Percentiles rank a stretch among this genome's conserved stretches.
phyloP scores from a whole-genome alignment of 2,113 vertebrate species.

The Erinaceus europaeus region DNA sequence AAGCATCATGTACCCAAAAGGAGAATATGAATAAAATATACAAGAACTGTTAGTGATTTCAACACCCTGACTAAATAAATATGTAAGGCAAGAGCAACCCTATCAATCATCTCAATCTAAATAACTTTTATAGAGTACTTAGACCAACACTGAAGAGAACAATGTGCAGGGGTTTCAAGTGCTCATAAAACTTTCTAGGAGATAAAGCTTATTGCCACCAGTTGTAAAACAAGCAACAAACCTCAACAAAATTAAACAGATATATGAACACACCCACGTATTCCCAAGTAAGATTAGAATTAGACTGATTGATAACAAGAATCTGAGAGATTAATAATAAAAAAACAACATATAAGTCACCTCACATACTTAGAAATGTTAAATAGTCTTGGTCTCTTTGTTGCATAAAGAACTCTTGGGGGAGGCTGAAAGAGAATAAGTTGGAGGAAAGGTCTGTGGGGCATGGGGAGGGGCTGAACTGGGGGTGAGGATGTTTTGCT shows the following conservation, averaged over 20 bases:
- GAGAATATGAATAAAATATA: neutral
- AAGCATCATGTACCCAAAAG: neutral
- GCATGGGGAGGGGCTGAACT: too few relatives aligned
- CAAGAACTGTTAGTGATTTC: neutral
- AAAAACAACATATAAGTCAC: neutral
- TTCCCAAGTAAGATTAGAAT: neutral
- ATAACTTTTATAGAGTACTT: too few relatives aligned
- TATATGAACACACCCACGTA: neutral
- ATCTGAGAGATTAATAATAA: too few relatives aligned
- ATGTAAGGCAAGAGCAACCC: neutral
- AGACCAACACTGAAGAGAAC: neutral
- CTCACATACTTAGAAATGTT: neutral
- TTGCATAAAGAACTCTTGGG: too few relatives aligned
- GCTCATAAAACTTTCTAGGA: neutral
- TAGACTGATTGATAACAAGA: too few relatives aligned
- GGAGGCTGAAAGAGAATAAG: too few relatives aligned
- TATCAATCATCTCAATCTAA: neutral
- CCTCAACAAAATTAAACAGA: neutral
- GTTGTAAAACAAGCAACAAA: neutral
- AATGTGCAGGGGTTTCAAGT: neutral
- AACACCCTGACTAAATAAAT: neutral
- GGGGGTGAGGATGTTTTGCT: too few relatives aligned
- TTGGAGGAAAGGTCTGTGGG: too few relatives aligned
- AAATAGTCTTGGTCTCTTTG: too few relatives aligned
- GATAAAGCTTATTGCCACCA: accelerated